Percentiles rank a stretch among this genome's conserved stretches.
These are phyloP conservation scores for Seriola rivoliana DNA, from an alignment of 2,113 vertebrate species.

Conservation along the genomic window DNA sequence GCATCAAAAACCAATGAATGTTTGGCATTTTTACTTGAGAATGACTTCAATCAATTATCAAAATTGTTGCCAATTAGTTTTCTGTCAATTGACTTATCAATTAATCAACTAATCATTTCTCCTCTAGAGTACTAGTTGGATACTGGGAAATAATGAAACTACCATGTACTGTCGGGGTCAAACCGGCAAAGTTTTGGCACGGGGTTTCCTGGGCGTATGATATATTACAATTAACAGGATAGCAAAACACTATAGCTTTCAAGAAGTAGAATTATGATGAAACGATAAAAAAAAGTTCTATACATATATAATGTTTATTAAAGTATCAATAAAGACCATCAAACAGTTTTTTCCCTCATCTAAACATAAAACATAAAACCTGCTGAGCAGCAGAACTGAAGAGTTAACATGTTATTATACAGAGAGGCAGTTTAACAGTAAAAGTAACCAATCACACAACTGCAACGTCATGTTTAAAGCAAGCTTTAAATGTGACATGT, in stretches of 20 bases:
- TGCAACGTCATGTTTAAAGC: background rate
- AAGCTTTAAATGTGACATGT: background rate
- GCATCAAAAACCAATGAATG: too few species aligned
- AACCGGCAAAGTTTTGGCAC: too few species aligned
- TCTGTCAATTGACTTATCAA: background rate
- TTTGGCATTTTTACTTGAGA: background rate
- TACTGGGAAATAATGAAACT: background rate
- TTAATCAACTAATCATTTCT: background rate
- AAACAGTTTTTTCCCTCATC: background rate
- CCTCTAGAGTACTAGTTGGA: too few species aligned
- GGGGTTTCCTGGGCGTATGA: background rate
- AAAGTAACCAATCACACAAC: too few species aligned
- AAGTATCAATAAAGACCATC: background rate
- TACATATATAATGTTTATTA: background rate
- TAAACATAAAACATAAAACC: background rate
- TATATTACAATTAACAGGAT: background rate
- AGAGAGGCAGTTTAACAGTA: background rate
- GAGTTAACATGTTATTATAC: background rate
- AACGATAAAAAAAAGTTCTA: background rate
- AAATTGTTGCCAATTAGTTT: background rate
- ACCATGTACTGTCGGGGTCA: background rate
- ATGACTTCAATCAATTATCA: background rate
- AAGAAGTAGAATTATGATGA: background rate
- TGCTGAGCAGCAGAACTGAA: background rate
- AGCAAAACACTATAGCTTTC: slow-evolving; percentile 3